These are phyloP conservation scores for Urosaurus nigricauda DNA, from an alignment of 2,797 vertebrate genomes.

Conservation along the genomic window DNA sequence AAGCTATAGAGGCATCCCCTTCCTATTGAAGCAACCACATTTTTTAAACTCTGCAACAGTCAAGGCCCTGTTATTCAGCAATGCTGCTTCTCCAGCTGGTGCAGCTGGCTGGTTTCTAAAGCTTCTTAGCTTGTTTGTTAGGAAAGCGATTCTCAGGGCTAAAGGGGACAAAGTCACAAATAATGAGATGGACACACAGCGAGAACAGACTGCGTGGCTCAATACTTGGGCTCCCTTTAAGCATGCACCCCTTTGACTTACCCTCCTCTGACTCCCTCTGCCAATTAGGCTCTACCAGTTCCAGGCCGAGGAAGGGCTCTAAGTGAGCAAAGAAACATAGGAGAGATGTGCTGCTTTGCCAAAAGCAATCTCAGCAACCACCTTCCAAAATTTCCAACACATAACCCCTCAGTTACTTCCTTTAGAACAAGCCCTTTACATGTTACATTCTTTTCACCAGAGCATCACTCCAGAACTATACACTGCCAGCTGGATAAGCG, in stretches of 20 bases:
- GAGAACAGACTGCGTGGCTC: neutral
- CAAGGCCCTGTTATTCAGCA: neutral
- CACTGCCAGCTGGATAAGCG: neutral
- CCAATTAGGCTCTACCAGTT: constrained; percentile 66
- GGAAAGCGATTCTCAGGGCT: neutral
- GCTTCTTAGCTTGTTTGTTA: neutral
- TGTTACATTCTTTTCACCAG: neutral
- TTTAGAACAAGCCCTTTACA: neutral
- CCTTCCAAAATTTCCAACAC: neutral
- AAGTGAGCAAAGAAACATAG: constrained; percentile 69
- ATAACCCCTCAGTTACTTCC: neutral
- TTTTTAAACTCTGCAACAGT: neutral
- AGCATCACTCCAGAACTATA: neutral
- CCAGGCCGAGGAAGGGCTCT: constrained; percentile 67
- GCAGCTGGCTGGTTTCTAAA: neutral
- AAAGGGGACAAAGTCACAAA: neutral
- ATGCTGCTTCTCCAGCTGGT: neutral
- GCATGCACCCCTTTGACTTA: constrained; percentile 60
- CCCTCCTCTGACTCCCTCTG: constrained; percentile 68
- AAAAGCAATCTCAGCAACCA: neutral
- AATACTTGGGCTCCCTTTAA: neutral
- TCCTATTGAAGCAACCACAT: neutral
- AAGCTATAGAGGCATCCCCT: neutral
- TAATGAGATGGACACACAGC: neutral
- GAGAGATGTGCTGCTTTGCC: neutral